Percentiles rank a stretch among this genome's conserved stretches.
Conservation (phyloP, 2,797 vertebrate species). For the Tauraco hartlaubi region DNA sequence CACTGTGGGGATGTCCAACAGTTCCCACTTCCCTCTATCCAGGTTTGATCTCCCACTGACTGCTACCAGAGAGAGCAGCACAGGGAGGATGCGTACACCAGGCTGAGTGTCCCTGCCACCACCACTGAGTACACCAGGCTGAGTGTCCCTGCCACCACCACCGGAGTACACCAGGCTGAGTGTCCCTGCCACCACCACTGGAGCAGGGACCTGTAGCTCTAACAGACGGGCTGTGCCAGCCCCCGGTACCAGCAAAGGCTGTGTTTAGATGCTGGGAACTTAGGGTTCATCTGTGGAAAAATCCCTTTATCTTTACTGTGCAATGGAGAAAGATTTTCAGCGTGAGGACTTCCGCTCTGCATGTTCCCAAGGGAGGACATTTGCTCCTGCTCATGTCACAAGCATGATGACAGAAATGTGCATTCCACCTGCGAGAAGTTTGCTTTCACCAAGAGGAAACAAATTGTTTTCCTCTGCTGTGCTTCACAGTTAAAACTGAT, state of each 20-base stretch:
- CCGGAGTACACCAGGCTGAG: no score
- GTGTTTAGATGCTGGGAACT: not conserved
- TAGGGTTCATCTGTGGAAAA: not conserved
- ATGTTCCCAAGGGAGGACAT: not conserved
- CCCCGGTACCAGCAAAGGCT: not conserved
- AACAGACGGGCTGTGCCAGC: not conserved
- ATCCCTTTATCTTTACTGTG: not conserved
- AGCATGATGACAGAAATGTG: not conserved
- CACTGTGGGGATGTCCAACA: not conserved
- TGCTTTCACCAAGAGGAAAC: not conserved
- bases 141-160: not conserved
- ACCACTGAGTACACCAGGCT: not conserved
- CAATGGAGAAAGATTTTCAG: not conserved
- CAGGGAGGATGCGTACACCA: not conserved
- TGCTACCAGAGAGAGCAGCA: not conserved
- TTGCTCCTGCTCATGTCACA: not conserved
- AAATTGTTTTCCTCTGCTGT: not conserved
- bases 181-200: not conserved
- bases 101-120: not conserved
- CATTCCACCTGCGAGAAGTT: not conserved
- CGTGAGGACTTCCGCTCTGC: not conserved
- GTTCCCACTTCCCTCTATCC: not conserved
- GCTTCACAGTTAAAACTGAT: not conserved
- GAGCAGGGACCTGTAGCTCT: not conserved
- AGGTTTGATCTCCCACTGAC: not conserved